Percentiles rank a stretch among this genome's conserved stretches.
Evolutionary conservation across 2,888 invertebrate species (phyloP).

Genomic region (Onchidella celtica): DNA sequence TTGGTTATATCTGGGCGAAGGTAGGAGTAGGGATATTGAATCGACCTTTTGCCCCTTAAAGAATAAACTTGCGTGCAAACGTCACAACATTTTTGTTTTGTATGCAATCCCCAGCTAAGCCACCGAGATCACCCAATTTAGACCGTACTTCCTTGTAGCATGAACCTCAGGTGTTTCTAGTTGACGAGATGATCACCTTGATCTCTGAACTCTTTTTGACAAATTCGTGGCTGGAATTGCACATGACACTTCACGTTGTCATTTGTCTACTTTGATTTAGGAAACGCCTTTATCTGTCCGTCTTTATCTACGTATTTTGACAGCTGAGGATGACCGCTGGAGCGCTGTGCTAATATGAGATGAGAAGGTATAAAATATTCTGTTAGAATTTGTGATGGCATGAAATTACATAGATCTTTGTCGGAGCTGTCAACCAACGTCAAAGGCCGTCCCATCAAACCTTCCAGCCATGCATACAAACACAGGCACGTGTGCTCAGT

Average conservation of each 20-base stretch:
- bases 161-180: no score
- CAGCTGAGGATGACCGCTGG: no score
- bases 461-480: neutral
- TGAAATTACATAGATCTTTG: neutral
- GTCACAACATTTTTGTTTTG: slow-evolving; percentile 22
- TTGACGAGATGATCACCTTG: no score
- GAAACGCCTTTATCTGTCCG: no score
- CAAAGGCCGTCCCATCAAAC: slow-evolving; percentile 3
- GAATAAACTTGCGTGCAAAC: slow-evolving; percentile 30
- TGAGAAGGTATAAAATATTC: neutral
- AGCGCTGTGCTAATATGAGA: neutral
- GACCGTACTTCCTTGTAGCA: no score
- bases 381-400: neutral
- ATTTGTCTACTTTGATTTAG: neutral
- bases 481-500: slow-evolving; percentile 8
- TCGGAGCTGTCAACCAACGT: neutral
- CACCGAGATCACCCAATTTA: neutral
- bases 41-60: slow-evolving; percentile 24
- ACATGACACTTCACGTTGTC: neutral
- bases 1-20: no score
- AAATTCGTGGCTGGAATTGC: neutral
- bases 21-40: neutral
- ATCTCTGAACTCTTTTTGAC: no score
- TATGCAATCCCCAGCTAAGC: neutral
- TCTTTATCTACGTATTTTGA: no score